Evolutionary conservation across 2,797 vertebrate genomes (phyloP).

Genomic region (Urophycis tenuis): DNA sequence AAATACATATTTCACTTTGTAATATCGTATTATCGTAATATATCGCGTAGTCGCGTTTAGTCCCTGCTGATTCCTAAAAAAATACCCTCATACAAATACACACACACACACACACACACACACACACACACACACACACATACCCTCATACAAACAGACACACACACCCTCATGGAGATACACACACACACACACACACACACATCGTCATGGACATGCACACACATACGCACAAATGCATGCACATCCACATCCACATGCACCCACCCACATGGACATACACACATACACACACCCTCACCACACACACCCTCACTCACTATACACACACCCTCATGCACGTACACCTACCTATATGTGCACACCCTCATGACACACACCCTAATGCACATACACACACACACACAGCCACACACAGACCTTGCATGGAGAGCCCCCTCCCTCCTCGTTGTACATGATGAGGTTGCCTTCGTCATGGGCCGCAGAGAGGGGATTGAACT

Average conservation of each 20-base stretch:
- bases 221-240: neutral
- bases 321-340: no score
- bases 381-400: conserved; percentile 8
- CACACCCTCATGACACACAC: no score
- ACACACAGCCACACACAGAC: conserved; percentile 43
- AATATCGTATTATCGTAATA: no score
- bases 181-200: neutral
- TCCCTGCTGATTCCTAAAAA: no score
- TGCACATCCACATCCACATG: neutral
- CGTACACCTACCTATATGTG: no score
- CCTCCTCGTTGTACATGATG: conserved; percentile 75
- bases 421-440: conserved; percentile 51
- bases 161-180: no score
- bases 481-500: neutral
- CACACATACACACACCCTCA: neutral
- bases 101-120: neutral
- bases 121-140: neutral
- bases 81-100: neutral
- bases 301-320: no score
- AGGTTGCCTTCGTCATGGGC: conserved; percentile 59
- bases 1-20: no score
- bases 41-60: no score
- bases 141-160: no score
- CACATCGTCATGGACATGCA: neutral
- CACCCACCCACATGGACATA: neutral